Base-by-base conservation (phyloP, 2,888 invertebrate species). In the Dynastes maya region DNA sequence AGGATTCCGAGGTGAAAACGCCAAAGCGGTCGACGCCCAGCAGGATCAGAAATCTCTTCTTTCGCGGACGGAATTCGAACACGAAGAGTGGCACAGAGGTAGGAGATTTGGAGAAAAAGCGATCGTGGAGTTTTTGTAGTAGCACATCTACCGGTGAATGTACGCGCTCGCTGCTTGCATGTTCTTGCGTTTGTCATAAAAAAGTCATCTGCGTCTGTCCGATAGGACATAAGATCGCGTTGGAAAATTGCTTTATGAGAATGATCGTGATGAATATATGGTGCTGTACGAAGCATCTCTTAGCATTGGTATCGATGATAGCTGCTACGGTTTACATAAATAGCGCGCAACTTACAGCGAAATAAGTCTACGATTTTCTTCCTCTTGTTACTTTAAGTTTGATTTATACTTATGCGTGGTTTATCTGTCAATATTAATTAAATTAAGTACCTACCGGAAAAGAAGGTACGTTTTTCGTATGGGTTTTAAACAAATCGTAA, bases 11-110 rank as follows among this genome's bases (percentile, higher is more conserved):
- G 89, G 82, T 79, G 37, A 84, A 84, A 78, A 84, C 85, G 22
- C 86, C 84, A 27, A 91, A 90, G 88, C 89, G 89, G 4, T 90
- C 91, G 82, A 94, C 94, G 0, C 94, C 94, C 0, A 92, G 92
- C 11, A 90, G 93, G 64, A 90, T 94, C 67, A 92, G 91, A 80
- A 89, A 58, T 22, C 55, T 92, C 29, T 90, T 94, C 45, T 91
- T 94, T 85, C 89, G 90, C 76, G 89, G 90, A 67, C 86, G 85
- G 77, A 89, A 87, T 80, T 88, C 87, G 71, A 74, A 9, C 11
- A 89, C 90, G 55, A 90, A 90, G 40, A 83, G 80, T 51, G 85
- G 84, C 51, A 85, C 82, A 49, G 86, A 87, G 85, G 87, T 87
- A 85, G 79, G 81, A 49, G 22, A 32, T 61, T 32, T 65, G 70